Conservation (phyloP, 35 echinoderm and acorn worm genomes). For the Apostichopus parvimensis region DNA sequence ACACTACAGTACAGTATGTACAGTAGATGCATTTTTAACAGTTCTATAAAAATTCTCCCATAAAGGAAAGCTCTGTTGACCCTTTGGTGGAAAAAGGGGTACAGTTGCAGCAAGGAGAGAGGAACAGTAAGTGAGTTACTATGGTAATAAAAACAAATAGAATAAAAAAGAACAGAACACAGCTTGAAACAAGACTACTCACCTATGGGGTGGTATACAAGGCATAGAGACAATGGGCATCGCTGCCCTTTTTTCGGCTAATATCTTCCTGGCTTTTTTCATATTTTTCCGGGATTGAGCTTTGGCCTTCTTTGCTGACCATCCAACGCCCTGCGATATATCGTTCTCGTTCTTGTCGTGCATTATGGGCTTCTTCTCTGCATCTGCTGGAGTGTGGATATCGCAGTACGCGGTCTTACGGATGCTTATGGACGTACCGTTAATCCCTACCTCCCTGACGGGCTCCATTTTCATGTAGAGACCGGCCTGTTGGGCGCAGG, state of each 20-base stretch:
- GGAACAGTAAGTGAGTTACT: no score
- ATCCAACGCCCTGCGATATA: constrained; percentile 58
- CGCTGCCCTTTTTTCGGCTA: constrained; percentile 97
- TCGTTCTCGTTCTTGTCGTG: constrained; percentile 60
- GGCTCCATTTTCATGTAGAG: constrained; percentile 99
- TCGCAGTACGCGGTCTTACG: constrained; percentile 97
- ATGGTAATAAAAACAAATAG: no score
- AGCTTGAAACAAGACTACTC: neutral
- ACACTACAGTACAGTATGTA: no score
- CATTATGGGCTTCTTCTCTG: constrained; percentile 81
- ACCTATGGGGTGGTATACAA: constrained; percentile 94
- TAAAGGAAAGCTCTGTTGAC: no score
- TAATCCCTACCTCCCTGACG: constrained; percentile 84
- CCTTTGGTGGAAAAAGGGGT: no score
- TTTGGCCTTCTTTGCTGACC: constrained; percentile 96
- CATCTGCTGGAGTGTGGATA: constrained; percentile 96
- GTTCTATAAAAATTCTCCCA: no score
- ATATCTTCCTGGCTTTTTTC: constrained; percentile 97
- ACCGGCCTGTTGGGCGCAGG: constrained; percentile 94
- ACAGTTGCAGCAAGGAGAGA: no score
- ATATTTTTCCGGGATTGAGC: constrained; percentile 98
- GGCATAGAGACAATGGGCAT: constrained; percentile 99
- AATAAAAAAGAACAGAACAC: no score
- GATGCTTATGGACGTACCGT: constrained; percentile 96
- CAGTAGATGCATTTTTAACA: no score